Base-by-base conservation (phyloP, 2,113 vertebrate species). In the Galbula dea region DNA sequence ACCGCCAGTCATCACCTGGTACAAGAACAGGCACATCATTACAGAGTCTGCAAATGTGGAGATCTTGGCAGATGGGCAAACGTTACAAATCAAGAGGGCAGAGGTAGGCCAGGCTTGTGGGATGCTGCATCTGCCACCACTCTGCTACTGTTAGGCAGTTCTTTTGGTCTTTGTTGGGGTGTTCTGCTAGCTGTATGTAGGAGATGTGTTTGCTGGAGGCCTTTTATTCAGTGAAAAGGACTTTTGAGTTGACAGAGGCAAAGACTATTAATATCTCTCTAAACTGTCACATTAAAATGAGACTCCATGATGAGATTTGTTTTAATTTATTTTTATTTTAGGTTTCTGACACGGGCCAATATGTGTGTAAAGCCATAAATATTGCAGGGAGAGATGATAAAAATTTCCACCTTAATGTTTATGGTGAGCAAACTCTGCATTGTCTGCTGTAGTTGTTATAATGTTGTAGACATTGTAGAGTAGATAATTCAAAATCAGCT, bases 311-410 rank as follows among this genome's bases (percentile, higher is more conserved):
- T 77, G 58, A 94, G 77, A 19, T 55, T 27, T 32, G 17, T 32
- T n/a, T 15, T 22, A 48, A n/a, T 51, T 36, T 85, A 9, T 95
- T 97, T 96, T 80, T 96, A 62, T 95, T 96, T 91, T 95, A 99
- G 99, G 98, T 99, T 43, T 99, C 99, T 97, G 99, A 99, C 96
- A 99, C 98, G 1, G 99, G 99, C 81, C 98, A 99, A 24, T 99
- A 99, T 86, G 98, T 98, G 73, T 99, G 99, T 97, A 99, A 98
- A 97, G 99, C 98, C 94, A 98, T 98, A 94, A 99, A 99, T 95
- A 97, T 99, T 94, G 99, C 98, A 17, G 99, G 99, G 67, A 98
- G 96, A 84, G 98, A 99, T 97, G 99, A 99, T 97, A 99, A 99
- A 97, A 98, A 98, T 97, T 99, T 99, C 97, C 98, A 99, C 96